Evolutionary conservation across 2,113 vertebrate species (phyloP).

Genomic region (Cyprinus carpio): DNA sequence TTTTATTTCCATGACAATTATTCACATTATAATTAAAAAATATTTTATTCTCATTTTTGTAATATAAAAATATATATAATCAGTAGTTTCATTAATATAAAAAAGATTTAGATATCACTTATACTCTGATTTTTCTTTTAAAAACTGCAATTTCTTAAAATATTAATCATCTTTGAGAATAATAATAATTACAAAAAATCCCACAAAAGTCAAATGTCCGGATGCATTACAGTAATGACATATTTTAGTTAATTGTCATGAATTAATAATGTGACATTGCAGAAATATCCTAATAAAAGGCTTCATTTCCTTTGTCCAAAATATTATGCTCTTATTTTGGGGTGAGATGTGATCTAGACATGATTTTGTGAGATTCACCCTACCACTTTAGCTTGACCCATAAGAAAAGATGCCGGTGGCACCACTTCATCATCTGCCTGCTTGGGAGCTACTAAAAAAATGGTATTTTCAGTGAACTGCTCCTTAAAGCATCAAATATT

Average conservation of each 20-base stretch:
- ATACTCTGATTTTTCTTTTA: background rate
- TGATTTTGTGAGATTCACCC: background rate
- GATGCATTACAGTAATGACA: constrained; percentile 16
- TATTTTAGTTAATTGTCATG: constrained; percentile 6
- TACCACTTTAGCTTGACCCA: background rate
- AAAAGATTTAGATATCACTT: background rate
- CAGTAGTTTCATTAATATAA: background rate
- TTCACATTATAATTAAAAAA: background rate
- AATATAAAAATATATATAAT: background rate
- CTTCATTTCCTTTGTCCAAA: background rate
- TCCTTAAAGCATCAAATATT: constrained; percentile 35
- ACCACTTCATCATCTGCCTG: constrained; percentile 24
- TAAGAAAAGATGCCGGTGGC: constrained; percentile 33
- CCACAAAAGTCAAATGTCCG: constrained; percentile 3
- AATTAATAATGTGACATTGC: constrained; percentile 1
- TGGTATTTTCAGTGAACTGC: constrained; percentile 3
- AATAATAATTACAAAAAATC: background rate
- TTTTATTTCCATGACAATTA: background rate
- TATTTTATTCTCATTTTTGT: background rate
- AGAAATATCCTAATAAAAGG: constrained; percentile 2
- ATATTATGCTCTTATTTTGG: background rate
- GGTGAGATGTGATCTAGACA: background rate
- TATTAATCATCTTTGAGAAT: background rate
- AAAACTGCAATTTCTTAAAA: background rate
- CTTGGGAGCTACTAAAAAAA: constrained; percentile 7